A percentile compares a stretch with the other conserved stretches of the same genome.
Evolutionary conservation across 2,888 invertebrate genomes (phyloP).

Genomic region (Hermaeophaga mercurialis): DNA sequence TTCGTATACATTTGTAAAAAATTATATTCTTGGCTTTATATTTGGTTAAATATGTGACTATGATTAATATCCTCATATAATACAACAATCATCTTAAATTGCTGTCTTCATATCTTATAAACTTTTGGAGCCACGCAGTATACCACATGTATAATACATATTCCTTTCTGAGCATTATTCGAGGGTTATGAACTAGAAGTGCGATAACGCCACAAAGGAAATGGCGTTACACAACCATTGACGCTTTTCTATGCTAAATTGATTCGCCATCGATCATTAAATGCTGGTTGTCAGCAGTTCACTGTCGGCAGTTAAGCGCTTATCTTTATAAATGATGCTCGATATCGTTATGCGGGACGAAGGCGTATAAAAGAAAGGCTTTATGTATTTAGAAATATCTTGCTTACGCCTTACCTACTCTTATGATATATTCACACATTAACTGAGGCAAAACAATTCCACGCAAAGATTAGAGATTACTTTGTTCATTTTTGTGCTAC

Average conservation of each 20-base stretch:
- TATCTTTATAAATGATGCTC: slow-evolving; percentile 60
- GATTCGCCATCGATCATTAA: slow-evolving; percentile 58
- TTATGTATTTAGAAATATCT: background rate
- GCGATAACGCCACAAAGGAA: slow-evolving; percentile 59
- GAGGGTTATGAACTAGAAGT: slow-evolving; percentile 60
- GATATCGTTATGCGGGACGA: slow-evolving; percentile 39
- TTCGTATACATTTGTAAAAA: no score
- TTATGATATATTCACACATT: no score
- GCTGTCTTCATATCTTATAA: no score
- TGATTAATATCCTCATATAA: no score
- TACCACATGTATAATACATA: slow-evolving; percentile 33
- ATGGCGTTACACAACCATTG: slow-evolving; percentile 59
- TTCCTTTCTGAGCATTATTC: slow-evolving; percentile 56
- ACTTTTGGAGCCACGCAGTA: slow-evolving; percentile 4
- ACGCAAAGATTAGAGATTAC: no score
- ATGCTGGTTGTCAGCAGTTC: slow-evolving; percentile 50
- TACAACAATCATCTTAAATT: no score
- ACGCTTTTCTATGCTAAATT: slow-evolving; percentile 56
- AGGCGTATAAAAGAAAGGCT: background rate
- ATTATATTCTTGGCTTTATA: no score
- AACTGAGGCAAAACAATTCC: no score
- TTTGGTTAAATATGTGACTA: no score
- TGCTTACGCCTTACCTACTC: no score
- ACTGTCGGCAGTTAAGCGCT: slow-evolving; percentile 52
- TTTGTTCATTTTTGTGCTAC: no score